Conservation (phyloP, 2,888 invertebrate genomes). For the Germaria angustata region DNA sequence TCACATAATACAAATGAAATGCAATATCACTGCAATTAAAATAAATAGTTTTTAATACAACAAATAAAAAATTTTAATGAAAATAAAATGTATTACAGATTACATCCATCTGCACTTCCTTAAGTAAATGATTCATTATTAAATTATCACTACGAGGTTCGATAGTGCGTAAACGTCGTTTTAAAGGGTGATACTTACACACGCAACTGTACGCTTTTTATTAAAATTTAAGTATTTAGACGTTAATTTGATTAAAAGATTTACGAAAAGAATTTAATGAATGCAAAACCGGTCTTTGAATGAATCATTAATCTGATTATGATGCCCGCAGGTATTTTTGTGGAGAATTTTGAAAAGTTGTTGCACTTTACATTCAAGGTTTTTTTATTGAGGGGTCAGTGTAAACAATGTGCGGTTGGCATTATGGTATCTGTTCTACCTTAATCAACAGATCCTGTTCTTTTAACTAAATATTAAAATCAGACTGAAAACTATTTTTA, state of each 20-base stretch:
- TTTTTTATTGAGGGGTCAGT: neutral
- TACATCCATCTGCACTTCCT: neutral
- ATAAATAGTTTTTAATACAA: neutral
- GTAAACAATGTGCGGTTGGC: neutral
- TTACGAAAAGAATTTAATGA: neutral
- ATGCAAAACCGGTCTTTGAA: constrained; percentile 5
- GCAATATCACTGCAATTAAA: neutral
- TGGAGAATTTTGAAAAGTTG: neutral
- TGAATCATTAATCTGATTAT: neutral
- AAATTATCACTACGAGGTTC: neutral
- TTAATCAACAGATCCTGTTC: no score
- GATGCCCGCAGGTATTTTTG: neutral
- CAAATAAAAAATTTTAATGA: neutral
- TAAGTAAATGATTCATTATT: neutral
- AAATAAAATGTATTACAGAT: neutral
- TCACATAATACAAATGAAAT: neutral
- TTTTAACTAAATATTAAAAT: no score
- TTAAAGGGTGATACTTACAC: neutral
- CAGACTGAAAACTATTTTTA: no score
- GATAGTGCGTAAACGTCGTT: neutral
- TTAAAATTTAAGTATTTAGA: constrained; percentile 11
- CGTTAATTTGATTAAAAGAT: constrained; percentile 1
- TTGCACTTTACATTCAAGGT: neutral
- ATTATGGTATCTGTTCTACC: no score
- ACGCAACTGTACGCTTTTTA: no score